A percentile compares a stretch with the other conserved stretches of the same genome.
Evolutionary conservation across 2,113 vertebrate species (phyloP).

Genomic region (Zingel zingel): DNA sequence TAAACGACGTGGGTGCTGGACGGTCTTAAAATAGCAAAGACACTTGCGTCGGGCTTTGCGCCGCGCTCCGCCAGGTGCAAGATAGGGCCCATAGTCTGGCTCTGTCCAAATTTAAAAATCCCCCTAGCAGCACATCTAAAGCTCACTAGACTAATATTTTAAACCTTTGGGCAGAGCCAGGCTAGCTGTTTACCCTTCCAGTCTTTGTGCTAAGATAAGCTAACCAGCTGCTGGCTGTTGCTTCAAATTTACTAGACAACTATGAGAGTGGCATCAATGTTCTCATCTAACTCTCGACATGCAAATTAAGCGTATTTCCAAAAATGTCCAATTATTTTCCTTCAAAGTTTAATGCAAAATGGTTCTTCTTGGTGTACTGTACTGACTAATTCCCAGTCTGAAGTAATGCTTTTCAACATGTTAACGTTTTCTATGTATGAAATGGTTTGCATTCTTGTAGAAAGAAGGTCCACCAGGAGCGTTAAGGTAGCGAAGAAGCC

Average conservation of each 20-base stretch:
- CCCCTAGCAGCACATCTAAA: neutral
- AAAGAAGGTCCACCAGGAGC: slow-evolving; percentile 57
- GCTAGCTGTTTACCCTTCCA: no score
- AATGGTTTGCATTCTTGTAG: slow-evolving; percentile 57
- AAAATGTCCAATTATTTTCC: neutral
- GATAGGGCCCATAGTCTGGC: neutral
- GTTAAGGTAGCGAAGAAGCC: slow-evolving; percentile 54
- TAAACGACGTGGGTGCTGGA: no score
- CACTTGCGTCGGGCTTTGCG: no score
- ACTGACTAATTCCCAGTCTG: neutral
- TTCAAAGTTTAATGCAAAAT: neutral
- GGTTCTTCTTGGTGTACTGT: neutral
- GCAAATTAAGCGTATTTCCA: neutral
- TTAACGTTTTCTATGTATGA: slow-evolving; percentile 5
- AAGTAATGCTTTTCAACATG: neutral
- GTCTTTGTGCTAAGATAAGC: no score
- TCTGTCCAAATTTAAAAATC: neutral
- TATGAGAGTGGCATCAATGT: neutral
- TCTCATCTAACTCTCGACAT: neutral
- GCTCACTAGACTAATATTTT: no score
- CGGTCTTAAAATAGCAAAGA: no score
- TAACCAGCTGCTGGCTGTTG: no score
- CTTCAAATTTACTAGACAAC: neutral
- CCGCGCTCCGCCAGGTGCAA: no score
- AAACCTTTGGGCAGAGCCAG: no score